These are phyloP conservation scores for Silurus aristotelis DNA, from an alignment of 2,797 vertebrate species.

Conservation along the genomic window DNA sequence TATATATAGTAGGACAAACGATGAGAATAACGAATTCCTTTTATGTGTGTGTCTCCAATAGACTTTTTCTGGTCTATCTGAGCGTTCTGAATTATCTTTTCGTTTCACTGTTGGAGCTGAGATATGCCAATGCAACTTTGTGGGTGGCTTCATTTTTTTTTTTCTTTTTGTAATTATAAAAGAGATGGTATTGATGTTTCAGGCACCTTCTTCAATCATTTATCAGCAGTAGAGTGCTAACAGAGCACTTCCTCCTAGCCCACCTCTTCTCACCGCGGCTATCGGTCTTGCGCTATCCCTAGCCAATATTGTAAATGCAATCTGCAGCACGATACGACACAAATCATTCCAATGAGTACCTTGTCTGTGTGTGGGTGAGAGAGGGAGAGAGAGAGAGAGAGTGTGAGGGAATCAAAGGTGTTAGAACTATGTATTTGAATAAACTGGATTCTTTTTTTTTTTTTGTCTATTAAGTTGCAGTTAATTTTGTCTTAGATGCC, in stretches of 20 bases:
- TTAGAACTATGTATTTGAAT: neutral
- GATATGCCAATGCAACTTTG: slow-evolving; percentile 68
- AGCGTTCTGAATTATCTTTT: slow-evolving; percentile 74
- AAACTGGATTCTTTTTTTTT: slow-evolving; percentile 14
- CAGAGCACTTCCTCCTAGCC: slow-evolving; percentile 72
- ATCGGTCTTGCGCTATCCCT: slow-evolving; percentile 72
- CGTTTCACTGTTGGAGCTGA: slow-evolving; percentile 64
- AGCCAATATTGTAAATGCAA: slow-evolving; percentile 73
- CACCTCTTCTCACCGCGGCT: slow-evolving; percentile 63
- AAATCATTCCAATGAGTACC: slow-evolving; percentile 69
- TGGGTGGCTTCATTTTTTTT: slow-evolving; percentile 61
- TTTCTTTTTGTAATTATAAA: slow-evolving; percentile 77
- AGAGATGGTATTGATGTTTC: slow-evolving; percentile 78
- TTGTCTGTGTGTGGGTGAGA: neutral
- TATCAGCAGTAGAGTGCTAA: slow-evolving; percentile 74
- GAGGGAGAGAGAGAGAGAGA: neutral
- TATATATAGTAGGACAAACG: slow-evolving; percentile 61
- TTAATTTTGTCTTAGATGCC: slow-evolving; percentile 26
- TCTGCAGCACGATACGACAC: slow-evolving; percentile 67
- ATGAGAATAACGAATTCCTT: slow-evolving; percentile 73
- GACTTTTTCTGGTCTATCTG: slow-evolving; percentile 63
- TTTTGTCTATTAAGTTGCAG: slow-evolving; percentile 32
- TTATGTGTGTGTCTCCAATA: slow-evolving; percentile 34
- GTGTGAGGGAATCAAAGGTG: slow-evolving; percentile 11
- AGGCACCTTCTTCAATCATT: slow-evolving; percentile 76